Conservation (phyloP, 2,113 vertebrate genomes). For the Nyctibius bracteatus region DNA sequence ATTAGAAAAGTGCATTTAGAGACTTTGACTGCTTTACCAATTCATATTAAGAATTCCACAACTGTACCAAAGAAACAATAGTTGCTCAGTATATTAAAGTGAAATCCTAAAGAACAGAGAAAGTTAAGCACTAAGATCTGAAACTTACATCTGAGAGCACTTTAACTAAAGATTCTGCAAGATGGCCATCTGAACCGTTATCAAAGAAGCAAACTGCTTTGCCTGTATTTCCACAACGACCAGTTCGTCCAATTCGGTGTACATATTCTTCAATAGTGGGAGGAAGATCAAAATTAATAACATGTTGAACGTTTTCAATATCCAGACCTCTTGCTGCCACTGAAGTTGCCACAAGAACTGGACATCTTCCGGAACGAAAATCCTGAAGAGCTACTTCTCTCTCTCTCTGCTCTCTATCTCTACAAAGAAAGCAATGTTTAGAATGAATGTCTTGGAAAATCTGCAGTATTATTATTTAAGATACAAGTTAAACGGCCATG, state of each 20-base stretch:
- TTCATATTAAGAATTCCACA: background rate
- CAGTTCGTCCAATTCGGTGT: constrained; percentile 93
- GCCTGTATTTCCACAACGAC: constrained; percentile 91
- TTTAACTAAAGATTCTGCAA: constrained; percentile 82
- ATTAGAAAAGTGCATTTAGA: background rate
- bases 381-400: constrained; percentile 85
- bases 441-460: background rate
- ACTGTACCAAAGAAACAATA: background rate
- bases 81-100: background rate
- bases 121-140: background rate
- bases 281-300: constrained; percentile 94
- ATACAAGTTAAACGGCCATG: background rate
- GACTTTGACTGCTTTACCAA: background rate
- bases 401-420: constrained; percentile 90
- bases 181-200: constrained; percentile 64
- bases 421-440: constrained; percentile 43
- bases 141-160: constrained; percentile 86
- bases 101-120: background rate
- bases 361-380: constrained; percentile 86
- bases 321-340: constrained; percentile 93
- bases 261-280: constrained; percentile 89
- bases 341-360: constrained; percentile 90
- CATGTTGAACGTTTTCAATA: constrained; percentile 91
- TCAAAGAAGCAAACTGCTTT: constrained; percentile 89
- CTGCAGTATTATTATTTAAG: background rate